Conservation (phyloP, 1,140 invertebrate genomes). For the Paraescarpia echinospica region DNA sequence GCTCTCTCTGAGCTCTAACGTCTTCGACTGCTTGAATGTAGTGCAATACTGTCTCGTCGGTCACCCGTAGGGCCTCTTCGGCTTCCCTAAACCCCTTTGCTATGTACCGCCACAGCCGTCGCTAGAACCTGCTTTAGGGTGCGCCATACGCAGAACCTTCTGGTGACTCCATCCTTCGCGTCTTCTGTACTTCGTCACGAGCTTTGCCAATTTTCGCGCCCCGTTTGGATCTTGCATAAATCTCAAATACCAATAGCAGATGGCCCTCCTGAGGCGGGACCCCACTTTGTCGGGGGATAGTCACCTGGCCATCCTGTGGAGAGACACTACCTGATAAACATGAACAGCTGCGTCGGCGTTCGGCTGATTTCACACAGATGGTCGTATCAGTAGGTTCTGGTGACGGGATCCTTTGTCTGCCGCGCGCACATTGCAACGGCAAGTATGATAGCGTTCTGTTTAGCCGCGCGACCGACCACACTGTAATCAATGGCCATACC, state of each 20-base stretch:
- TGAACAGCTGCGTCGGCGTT: conserved; percentile 63
- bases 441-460: conserved; percentile 63
- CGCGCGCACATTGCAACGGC: conserved; percentile 63
- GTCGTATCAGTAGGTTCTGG: conserved; percentile 41
- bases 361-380: conserved; percentile 46
- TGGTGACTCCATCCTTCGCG: conserved; percentile 69
- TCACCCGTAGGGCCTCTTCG: conserved; percentile 56
- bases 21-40: not conserved
- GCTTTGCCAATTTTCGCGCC: conserved; percentile 64
- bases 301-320: conserved; percentile 60
- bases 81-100: conserved; percentile 57
- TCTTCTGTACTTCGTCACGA: conserved; percentile 64
- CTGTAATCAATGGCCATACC: conserved; percentile 26
- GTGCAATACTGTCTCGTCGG: conserved; percentile 32
- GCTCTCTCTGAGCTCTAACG: conserved; percentile 57
- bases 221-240: conserved; percentile 60
- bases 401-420: conserved; percentile 35
- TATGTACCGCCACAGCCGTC: conserved; percentile 26
- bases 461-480: conserved; percentile 25
- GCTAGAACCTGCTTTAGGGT: conserved; percentile 55
- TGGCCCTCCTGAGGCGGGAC: conserved; percentile 63
- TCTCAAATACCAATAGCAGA: conserved; percentile 66
- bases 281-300: not conserved
- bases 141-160: conserved; percentile 68
- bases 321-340: conserved; percentile 64